phyloP scores from a whole-genome alignment of 2,888 invertebrate genomes.

The Empis livida region DNA sequence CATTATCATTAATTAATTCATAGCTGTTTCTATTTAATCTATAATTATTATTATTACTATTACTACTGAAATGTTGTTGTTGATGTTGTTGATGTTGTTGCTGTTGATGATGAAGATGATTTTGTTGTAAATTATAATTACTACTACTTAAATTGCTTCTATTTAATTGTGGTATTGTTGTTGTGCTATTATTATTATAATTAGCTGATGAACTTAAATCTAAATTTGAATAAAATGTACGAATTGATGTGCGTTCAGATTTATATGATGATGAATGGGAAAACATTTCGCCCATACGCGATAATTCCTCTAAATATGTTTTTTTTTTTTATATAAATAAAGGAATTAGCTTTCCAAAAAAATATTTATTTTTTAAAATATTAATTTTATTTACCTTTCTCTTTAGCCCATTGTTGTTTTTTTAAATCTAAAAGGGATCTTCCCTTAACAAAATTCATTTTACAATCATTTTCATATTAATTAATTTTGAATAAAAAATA shows the following conservation, averaged over 20 bases:
- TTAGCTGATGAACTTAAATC: conserved; percentile 25
- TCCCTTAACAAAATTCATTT: conserved; percentile 2
- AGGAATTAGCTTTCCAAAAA: neutral
- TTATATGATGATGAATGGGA: conserved; percentile 43
- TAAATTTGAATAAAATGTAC: conserved; percentile 34
- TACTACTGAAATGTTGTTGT: neutral
- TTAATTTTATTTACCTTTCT: conserved; percentile 54
- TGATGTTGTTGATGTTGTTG: conserved; percentile 15
- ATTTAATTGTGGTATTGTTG: neutral
- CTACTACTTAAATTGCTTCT: neutral
- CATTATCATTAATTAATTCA: conserved; percentile 7
- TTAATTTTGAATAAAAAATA: too few relatives aligned
- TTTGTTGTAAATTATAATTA: neutral
- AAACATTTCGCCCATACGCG: conserved; percentile 65
- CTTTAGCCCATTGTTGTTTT: conserved; percentile 84
- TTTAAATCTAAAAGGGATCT: conserved; percentile 70
- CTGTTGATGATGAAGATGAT: conserved; percentile 5
- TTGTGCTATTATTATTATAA: neutral
- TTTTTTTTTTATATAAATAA: neutral
- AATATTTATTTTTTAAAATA: neutral
- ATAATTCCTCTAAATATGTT: conserved; percentile 69
- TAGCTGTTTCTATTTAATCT: conserved; percentile 3
- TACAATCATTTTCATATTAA: too few relatives aligned
- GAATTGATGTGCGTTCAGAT: conserved; percentile 34
- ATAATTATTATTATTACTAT: neutral